Evolutionary conservation across 2,888 invertebrate genomes (phyloP), one percentile per base, ranked within the genome.

Genomic region (Hofmannophila pseudospretella): DNA sequence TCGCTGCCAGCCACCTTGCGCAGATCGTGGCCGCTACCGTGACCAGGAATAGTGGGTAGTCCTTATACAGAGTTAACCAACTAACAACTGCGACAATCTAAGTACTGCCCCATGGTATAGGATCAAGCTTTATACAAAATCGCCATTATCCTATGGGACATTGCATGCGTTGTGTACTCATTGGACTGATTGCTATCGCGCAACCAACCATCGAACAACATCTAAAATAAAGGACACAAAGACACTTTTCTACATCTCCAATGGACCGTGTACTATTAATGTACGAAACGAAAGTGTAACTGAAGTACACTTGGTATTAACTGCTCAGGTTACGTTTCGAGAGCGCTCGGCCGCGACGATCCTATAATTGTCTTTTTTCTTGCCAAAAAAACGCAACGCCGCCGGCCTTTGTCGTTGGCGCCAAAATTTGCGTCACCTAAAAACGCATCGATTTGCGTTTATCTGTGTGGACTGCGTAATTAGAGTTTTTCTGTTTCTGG

Each of bases 391-490:
- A 52, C 34, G 31, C 40, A 51, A 52, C 51, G 50, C 41, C 38
- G 49, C 43, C 44, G 41, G 36, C 35, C 42, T 54, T 62, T 59
- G 56, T 58, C 16, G 33, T 47, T 58, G 69, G 67, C 68, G 68
- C 67, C 68, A 65, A 65, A 60, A 37, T 47, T 61, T 58, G 47
- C 59, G 60, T 67, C 60, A 59, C 45, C 36, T 33, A 45, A 44
- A 51, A 51, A 46, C 43, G 43, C 45, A 34, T n/a, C n/a, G n/a
- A 33, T 29, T 33, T 28, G 34, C 47, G 47, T 44, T 13, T 38
- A 29, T 40, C 41, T n/a, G n/a, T n/a, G n/a, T 51, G 40, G 33
- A 27, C 37, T 2, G 14, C 42, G 37, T 48, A 47, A 52, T 59
- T 47, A 41, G 35, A 38, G 46, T 47, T 29, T 22, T 34, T 34